These are phyloP conservation scores for Caretta caretta DNA, from an alignment of 2,113 vertebrate species.

Conservation along the genomic window DNA sequence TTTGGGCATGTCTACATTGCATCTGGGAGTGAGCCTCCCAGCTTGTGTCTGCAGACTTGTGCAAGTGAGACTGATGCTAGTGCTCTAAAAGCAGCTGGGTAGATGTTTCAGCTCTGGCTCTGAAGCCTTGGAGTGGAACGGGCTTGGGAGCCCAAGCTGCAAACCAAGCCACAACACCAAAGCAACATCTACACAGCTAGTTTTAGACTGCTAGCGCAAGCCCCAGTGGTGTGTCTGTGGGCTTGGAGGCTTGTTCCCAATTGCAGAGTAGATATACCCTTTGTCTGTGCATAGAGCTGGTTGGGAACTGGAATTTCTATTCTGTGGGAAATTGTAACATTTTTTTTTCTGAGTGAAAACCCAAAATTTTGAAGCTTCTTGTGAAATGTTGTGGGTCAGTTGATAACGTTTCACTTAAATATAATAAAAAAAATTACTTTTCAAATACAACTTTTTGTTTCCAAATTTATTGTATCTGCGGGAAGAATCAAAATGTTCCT, in stretches of 20 bases:
- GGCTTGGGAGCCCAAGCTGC: not conserved
- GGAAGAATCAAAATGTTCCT: not conserved
- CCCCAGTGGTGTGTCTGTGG: not conserved
- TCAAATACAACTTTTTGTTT: not conserved
- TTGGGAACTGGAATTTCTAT: not conserved
- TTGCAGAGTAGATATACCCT: too few relatives aligned
- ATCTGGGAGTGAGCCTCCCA: not conserved
- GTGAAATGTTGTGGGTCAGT: not conserved
- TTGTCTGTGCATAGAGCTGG: not conserved
- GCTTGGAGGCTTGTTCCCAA: not conserved
- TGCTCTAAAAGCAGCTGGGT: not conserved
- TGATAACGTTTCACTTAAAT: not conserved
- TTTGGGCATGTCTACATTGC: not conserved
- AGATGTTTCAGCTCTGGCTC: not conserved
- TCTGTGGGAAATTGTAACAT: not conserved
- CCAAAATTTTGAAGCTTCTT: not conserved
- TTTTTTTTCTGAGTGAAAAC: conserved; percentile 1
- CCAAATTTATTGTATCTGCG: too few relatives aligned
- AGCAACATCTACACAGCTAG: not conserved
- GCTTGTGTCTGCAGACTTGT: not conserved
- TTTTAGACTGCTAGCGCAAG: not conserved
- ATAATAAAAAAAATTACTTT: not conserved
- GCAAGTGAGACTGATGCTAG: not conserved
- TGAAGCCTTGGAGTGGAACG: not conserved
- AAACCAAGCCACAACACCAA: not conserved